These are phyloP conservation scores for Sylvietta virens DNA, from an alignment of 2,113 vertebrate species.

Conservation along the genomic window DNA sequence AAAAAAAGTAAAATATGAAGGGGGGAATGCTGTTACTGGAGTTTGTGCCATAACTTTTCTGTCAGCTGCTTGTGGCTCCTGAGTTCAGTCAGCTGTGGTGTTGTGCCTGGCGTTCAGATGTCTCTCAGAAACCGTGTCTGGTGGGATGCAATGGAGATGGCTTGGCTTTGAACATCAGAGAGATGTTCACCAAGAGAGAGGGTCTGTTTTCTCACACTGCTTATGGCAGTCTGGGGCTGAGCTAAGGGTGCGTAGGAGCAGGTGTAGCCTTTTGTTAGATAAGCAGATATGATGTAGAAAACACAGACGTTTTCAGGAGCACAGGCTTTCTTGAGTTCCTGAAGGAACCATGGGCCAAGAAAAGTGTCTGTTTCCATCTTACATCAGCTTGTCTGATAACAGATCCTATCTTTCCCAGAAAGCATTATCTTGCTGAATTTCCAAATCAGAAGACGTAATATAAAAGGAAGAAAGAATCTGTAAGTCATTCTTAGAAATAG, in stretches of 20 bases:
- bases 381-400: not conserved
- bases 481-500: not conserved
- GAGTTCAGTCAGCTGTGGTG: not conserved
- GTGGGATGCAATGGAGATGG: not conserved
- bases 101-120: not conserved
- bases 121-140: not conserved
- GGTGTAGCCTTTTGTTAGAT: not conserved
- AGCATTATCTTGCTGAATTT: not conserved
- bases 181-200: not conserved
- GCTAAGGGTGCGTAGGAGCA: not conserved
- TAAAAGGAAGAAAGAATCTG: not conserved
- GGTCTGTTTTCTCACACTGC: not conserved
- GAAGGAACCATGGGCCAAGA: not conserved
- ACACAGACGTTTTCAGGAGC: not conserved
- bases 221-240: not conserved
- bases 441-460: not conserved
- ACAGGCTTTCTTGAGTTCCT: not conserved
- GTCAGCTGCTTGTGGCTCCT: not conserved
- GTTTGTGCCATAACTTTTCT: not conserved
- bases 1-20: not conserved
- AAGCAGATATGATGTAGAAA: not conserved
- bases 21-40: not conserved
- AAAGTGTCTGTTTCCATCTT: not conserved
- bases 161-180: not conserved
- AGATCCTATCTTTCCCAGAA: not conserved